phyloP scores from a whole-genome alignment of 2,888 invertebrate species.

The Parthenolecanium corni region DNA sequence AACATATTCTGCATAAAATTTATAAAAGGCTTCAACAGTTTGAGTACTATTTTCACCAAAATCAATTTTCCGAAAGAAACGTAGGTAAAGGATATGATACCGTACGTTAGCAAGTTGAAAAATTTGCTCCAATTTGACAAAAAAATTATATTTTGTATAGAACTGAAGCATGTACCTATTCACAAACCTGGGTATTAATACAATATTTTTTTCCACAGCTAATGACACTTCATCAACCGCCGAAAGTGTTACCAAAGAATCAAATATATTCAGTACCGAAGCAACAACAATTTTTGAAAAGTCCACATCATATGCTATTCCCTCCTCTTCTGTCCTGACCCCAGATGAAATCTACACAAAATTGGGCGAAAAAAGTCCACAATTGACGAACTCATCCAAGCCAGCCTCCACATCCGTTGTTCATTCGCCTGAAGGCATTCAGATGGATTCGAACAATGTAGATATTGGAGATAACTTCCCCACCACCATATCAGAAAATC shows the following conservation, averaged over 20 bases:
- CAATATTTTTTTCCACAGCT: slow-evolving; percentile 9
- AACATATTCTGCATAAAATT: too few species aligned
- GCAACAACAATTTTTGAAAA: not conserved
- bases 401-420: not conserved
- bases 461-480: not conserved
- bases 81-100: too few species aligned
- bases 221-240: slow-evolving; percentile 33
- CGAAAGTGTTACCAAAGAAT: slow-evolving; percentile 31
- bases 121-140: too few species aligned
- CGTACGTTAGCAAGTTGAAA: too few species aligned
- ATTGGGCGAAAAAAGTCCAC: slow-evolving; percentile 32
- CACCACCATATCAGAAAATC: not conserved
- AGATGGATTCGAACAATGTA: not conserved
- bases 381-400: not conserved
- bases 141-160: too few species aligned
- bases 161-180: too few species aligned
- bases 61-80: too few species aligned
- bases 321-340: slow-evolving; percentile 21
- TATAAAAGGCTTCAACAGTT: too few species aligned
- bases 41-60: too few species aligned
- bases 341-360: slow-evolving; percentile 31
- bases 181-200: not conserved
- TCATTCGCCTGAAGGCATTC: slow-evolving; percentile 15
- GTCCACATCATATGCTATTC: slow-evolving; percentile 21
- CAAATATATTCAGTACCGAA: slow-evolving; percentile 16